Evolutionary conservation across 2,888 invertebrate genomes (phyloP).

Genomic region (Trissolcus japonicus): DNA sequence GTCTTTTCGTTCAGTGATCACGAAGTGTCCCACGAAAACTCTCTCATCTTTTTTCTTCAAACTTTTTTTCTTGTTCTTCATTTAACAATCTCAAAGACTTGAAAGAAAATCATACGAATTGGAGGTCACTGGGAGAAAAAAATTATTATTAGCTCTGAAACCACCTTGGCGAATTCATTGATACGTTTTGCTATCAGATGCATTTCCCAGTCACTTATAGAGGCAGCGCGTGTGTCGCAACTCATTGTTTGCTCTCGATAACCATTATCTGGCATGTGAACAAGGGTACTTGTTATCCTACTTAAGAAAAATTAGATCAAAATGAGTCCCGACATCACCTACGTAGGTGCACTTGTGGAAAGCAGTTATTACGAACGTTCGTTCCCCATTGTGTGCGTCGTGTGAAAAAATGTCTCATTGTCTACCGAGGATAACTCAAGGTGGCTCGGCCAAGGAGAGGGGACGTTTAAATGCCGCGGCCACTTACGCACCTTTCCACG

Average conservation of each 20-base stretch:
- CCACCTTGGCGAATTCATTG: slow-evolving; percentile 7
- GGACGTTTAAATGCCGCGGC: slow-evolving; percentile 12
- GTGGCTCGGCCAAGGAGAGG: neutral
- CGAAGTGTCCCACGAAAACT: no score
- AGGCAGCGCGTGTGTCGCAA: slow-evolving; percentile 13
- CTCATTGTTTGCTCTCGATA: slow-evolving; percentile 42
- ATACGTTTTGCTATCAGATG: slow-evolving; percentile 9
- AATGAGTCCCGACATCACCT: slow-evolving; percentile 26
- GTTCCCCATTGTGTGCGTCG: slow-evolving; percentile 28
- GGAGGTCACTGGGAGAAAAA: no score
- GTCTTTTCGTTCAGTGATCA: no score
- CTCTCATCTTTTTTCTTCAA: no score
- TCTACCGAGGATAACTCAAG: slow-evolving; percentile 22
- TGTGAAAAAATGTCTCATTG: slow-evolving; percentile 47
- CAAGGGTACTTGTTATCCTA: slow-evolving; percentile 33
- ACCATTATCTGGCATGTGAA: slow-evolving; percentile 29
- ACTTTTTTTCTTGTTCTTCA: no score
- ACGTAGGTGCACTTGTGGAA: slow-evolving; percentile 43
- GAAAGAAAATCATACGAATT: no score
- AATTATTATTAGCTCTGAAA: neutral
- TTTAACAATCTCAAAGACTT: no score
- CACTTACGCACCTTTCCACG: slow-evolving; percentile 26
- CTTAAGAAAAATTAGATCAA: slow-evolving; percentile 35
- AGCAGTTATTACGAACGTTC: slow-evolving; percentile 41
- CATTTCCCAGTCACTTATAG: slow-evolving; percentile 12